phyloP scores from a whole-genome alignment of 1,140 invertebrate species.

The Tetramorium simillimum region DNA sequence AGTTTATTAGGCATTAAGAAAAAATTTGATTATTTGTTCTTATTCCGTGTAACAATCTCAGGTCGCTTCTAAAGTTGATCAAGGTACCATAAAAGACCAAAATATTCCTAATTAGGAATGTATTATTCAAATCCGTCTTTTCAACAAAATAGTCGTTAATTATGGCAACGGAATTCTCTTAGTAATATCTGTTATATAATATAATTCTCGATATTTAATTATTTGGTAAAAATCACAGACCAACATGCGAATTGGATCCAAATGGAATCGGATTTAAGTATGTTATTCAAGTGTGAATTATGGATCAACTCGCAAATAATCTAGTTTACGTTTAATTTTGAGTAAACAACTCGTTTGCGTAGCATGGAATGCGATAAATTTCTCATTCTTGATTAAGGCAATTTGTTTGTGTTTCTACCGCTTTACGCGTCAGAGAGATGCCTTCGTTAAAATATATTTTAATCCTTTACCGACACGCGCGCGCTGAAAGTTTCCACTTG shows the following conservation, averaged over 20 bases:
- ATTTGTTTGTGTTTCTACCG: slow-evolving; percentile 32
- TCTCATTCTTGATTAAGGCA: slow-evolving; percentile 34
- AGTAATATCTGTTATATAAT: neutral
- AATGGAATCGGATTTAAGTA: slow-evolving; percentile 3
- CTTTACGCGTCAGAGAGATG: slow-evolving; percentile 1
- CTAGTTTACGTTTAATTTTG: slow-evolving; percentile 19
- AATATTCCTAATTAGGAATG: neutral
- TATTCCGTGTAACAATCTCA: slow-evolving; percentile 18
- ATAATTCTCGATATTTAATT: neutral
- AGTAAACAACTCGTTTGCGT: slow-evolving; percentile 32
- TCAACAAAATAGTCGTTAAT: neutral
- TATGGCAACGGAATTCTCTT: neutral
- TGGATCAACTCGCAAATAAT: slow-evolving; percentile 22
- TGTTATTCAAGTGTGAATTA: slow-evolving; percentile 30
- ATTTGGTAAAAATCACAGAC: neutral
- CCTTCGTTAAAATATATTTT: slow-evolving; percentile 48
- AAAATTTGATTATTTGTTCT: slow-evolving; percentile 24
- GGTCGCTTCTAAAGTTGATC: neutral
- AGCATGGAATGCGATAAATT: slow-evolving; percentile 22
- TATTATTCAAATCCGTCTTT: neutral
- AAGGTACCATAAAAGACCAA: neutral
- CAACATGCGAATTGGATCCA: neutral
- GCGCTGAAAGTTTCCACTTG: neutral
- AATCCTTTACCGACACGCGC: slow-evolving; percentile 17
- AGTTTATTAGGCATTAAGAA: slow-evolving; percentile 26